Conservation (phyloP, 2,113 vertebrate species). For the Tinamus guttatus region DNA sequence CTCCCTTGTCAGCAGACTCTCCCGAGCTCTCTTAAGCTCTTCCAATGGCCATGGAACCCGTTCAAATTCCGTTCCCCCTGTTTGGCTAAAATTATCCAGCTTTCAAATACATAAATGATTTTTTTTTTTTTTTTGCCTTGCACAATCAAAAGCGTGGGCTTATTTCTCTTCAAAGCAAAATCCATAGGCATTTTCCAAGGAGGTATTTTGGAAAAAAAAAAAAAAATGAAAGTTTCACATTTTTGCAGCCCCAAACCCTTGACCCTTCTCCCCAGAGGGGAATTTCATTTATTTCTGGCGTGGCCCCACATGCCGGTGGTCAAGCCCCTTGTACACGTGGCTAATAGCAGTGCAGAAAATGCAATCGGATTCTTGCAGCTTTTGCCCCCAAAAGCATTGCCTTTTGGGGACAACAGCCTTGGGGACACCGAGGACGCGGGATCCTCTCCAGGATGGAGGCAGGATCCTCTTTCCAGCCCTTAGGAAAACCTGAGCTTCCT, state of each 20-base stretch:
- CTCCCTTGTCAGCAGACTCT: slow-evolving; percentile 23
- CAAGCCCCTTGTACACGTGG: background rate
- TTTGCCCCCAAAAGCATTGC: no score
- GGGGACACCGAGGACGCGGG: background rate
- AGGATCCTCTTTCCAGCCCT: slow-evolving; percentile 7
- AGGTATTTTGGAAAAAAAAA: background rate
- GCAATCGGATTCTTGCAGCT: background rate
- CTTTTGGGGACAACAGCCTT: background rate
- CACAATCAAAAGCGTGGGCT: background rate
- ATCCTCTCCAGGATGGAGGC: background rate
- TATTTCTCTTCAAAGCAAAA: background rate
- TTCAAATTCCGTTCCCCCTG: background rate
- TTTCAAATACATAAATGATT: background rate
- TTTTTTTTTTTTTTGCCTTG: background rate
- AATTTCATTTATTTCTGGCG: slow-evolving; percentile 2
- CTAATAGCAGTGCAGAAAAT: background rate
- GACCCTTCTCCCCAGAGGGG: background rate
- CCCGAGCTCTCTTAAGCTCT: background rate
- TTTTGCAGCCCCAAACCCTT: background rate
- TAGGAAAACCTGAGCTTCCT: slow-evolving; percentile 63
- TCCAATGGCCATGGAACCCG: background rate
- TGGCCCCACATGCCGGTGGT: slow-evolving; percentile 3
- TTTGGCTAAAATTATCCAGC: slow-evolving; percentile 23
- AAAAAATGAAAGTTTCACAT: background rate
- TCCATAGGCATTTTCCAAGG: background rate